These are phyloP conservation scores for Drosophila rellima DNA, from an alignment of 2,888 invertebrate species.

Conservation along the genomic window DNA sequence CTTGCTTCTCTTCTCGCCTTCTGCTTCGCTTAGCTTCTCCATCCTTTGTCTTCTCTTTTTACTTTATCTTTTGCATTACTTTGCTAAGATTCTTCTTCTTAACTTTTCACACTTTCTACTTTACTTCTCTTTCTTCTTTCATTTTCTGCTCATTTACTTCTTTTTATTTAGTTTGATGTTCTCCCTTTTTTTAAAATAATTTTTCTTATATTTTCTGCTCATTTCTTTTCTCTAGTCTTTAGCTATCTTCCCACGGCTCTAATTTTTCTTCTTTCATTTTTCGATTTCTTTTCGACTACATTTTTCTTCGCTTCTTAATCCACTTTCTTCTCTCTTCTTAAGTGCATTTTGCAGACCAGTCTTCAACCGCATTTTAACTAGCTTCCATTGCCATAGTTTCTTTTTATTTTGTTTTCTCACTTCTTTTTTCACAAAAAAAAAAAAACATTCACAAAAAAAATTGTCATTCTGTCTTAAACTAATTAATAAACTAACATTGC, in stretches of 20 bases:
- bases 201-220: too few species aligned
- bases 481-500: conserved; percentile 58
- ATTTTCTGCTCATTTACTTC: too few species aligned
- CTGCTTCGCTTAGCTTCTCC: background rate
- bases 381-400: conserved; percentile 5
- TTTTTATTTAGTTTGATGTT: too few species aligned
- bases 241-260: too few species aligned
- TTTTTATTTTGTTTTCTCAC: background rate
- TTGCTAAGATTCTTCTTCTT: background rate
- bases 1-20: background rate
- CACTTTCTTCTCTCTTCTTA: background rate
- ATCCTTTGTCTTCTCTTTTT: background rate
- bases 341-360: conserved; percentile 28
- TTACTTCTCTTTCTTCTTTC: background rate
- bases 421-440: conserved; percentile 6
- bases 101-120: background rate
- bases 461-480: conserved; percentile 51
- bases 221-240: too few species aligned
- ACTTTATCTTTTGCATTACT: background rate
- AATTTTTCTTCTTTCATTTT: conserved; percentile 3
- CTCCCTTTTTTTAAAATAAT: too few species aligned
- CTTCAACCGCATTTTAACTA: conserved; percentile 4
- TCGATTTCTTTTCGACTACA: background rate
- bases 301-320: too few species aligned
- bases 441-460: conserved; percentile 52